Evolutionary conservation across 1,140 invertebrate genomes (phyloP).

Genomic region (Drosophila rhopaloa): DNA sequence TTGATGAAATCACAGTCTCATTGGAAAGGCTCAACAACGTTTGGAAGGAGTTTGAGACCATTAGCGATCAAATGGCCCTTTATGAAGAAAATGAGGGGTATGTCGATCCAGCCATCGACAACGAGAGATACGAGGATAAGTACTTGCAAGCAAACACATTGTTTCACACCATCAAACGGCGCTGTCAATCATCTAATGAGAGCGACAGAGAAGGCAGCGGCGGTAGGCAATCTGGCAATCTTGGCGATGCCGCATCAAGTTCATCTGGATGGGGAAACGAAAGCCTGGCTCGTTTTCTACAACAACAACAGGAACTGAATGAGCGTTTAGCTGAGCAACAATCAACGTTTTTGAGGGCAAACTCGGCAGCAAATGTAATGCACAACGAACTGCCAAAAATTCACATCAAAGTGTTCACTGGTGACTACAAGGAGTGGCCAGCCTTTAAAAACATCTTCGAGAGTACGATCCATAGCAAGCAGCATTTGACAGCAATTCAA

Average conservation of each 20-base stretch:
- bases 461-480: background rate
- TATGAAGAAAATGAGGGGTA: too few relatives aligned
- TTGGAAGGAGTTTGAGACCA: too few relatives aligned
- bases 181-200: background rate
- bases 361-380: too few relatives aligned
- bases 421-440: constrained; percentile 4
- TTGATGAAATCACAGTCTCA: too few relatives aligned
- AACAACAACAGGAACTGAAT: background rate
- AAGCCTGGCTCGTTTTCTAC: background rate
- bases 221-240: too few relatives aligned
- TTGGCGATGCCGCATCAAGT: background rate
- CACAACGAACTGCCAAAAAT: background rate
- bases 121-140: constrained; percentile 3
- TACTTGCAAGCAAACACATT: background rate
- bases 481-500: background rate
- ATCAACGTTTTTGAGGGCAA: too few relatives aligned
- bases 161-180: background rate
- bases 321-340: background rate
- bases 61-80: too few relatives aligned
- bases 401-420: background rate
- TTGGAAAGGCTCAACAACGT: too few relatives aligned
- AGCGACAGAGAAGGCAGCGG: too few relatives aligned
- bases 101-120: too few relatives aligned
- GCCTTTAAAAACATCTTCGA: background rate
- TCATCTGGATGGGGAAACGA: background rate